Conservation (phyloP, 2,888 invertebrate genomes). For the Rhagophthalmus giganteus region DNA sequence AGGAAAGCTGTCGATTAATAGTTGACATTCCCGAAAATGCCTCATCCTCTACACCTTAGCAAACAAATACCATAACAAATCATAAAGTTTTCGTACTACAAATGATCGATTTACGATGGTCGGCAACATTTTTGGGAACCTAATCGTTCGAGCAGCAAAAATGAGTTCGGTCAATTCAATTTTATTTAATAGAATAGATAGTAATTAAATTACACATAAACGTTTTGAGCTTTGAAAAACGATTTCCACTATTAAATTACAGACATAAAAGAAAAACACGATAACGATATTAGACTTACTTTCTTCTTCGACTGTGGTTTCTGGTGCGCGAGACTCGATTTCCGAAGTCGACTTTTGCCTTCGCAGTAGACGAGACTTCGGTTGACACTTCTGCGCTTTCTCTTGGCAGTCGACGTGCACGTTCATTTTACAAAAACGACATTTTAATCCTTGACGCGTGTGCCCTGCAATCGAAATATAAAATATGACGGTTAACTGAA, state of each 20-base stretch:
- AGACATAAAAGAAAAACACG: slow-evolving; percentile 10
- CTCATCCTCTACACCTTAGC: slow-evolving; percentile 27
- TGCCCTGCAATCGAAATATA: slow-evolving; percentile 65
- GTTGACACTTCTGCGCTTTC: slow-evolving; percentile 80
- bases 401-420: slow-evolving; percentile 88
- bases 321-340: slow-evolving; percentile 72
- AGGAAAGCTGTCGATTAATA: slow-evolving; percentile 52
- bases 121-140: no score
- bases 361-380: slow-evolving; percentile 79
- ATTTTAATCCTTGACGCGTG: slow-evolving; percentile 86
- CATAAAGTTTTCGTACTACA: no score
- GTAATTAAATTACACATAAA: background rate
- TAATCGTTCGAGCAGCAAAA: no score
- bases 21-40: slow-evolving; percentile 50
- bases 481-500: slow-evolving; percentile 1
- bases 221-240: slow-evolving; percentile 6
- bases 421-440: slow-evolving; percentile 88
- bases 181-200: slow-evolving; percentile 1
- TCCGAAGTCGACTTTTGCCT: slow-evolving; percentile 89
- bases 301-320: slow-evolving; percentile 72
- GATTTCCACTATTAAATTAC: slow-evolving; percentile 15
- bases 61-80: no score
- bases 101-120: no score
- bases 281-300: slow-evolving; percentile 64
- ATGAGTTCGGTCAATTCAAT: no score